Evolutionary conservation across 2,113 vertebrate species (phyloP), one percentile per base, ranked within the genome.

Genomic region (Pollimyrus isidori): DNA sequence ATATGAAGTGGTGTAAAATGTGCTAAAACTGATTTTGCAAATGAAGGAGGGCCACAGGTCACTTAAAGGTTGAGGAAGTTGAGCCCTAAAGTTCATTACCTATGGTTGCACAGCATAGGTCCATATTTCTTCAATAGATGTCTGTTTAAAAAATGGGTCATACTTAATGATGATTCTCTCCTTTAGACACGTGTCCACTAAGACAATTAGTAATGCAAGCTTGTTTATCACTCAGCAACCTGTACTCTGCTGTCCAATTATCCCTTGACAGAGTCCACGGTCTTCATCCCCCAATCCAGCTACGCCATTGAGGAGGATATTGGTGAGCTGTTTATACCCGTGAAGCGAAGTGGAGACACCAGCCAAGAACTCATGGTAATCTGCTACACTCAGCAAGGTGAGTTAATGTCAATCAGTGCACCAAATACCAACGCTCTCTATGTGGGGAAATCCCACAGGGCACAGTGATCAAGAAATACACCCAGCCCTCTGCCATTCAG

Each of bases 331-430:
- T 94, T 97, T 92, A 95, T 99, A 91, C 98, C 97, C 0, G 95
- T 99, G 88, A 95, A 93, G 93, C 97, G 98, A 93, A 97, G 95
- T 35, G 98, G 98, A 91, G 98, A 99, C 42, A 93, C 96, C 90
- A 97, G 96, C 90, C 95, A 96, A 94, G 98, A 99, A 90, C 92
- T 99, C 90, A 97, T 98, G 97, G 97, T 99, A 92, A 92, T 98
- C 93, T 99, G 98, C 93, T 96, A 94, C 91, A 99, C 98, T 0
- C 96, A 96, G 56, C 97, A 98, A 96, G 98, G 98, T 99, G 96
- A 58, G 42, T 48, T 45, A 46, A 26, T 48, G 42, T n/a, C 53
- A 62, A 4, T 42, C n/a, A 23, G 1, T 62, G 26, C 46, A 30
- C 10, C 62, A 69, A 69, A 69, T 26, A 69, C n/a, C 62, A 30